Conservation (phyloP, 2,797 vertebrate species). For the Squalus acanthias region DNA sequence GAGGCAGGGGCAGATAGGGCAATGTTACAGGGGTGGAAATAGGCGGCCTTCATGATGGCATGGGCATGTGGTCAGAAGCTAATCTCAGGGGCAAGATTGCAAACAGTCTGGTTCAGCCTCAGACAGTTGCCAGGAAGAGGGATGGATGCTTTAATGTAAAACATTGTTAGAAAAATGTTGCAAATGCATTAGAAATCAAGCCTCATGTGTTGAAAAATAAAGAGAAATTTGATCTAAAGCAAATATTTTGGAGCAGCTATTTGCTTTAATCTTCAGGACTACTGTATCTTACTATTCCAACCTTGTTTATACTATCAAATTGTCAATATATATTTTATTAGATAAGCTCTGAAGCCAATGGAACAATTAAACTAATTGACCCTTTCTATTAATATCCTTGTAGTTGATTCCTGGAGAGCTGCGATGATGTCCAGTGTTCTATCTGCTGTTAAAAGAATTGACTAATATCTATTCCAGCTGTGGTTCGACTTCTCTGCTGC, state of each 20-base stretch:
- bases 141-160: neutral
- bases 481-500: neutral
- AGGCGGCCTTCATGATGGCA: too few relatives aligned
- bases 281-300: neutral
- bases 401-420: neutral
- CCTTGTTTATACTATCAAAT: neutral
- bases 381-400: neutral
- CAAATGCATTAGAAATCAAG: neutral
- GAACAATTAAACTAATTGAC: neutral
- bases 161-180: neutral
- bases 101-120: too few relatives aligned
- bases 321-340: neutral
- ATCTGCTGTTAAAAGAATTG: neutral
- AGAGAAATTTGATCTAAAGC: too few relatives aligned
- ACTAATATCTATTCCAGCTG: neutral
- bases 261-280: neutral
- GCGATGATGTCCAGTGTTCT: neutral
- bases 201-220: too few relatives aligned
- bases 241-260: too few relatives aligned
- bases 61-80: too few relatives aligned
- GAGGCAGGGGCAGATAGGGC: too few relatives aligned
- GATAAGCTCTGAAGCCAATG: neutral
- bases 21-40: too few relatives aligned
- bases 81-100: too few relatives aligned
- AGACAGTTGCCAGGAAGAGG: too few relatives aligned